Percentiles rank a stretch among this genome's conserved stretches.
These are phyloP conservation scores for Drosophila barbarae DNA, from an alignment of 2,888 invertebrate species.

Conservation along the genomic window DNA sequence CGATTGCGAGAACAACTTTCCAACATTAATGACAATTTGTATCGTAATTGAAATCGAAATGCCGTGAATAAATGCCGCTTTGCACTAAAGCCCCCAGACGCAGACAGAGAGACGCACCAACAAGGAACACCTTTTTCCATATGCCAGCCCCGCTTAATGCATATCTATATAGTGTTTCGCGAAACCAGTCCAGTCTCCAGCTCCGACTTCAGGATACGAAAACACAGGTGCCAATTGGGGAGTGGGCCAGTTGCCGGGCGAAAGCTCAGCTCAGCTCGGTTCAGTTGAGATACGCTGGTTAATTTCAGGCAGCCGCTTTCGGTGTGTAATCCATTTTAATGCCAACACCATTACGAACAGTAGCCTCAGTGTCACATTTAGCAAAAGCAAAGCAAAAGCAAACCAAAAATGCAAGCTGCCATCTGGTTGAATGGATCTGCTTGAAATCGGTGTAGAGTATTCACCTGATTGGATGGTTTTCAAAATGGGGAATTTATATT, in stretches of 20 bases:
- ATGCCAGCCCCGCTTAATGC: conserved; percentile 6
- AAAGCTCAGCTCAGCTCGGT: conserved; percentile 51
- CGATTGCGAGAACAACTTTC: conserved; percentile 65
- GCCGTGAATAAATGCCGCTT: conserved; percentile 75
- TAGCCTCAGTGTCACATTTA: conserved; percentile 76
- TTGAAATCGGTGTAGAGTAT: conserved; percentile 17
- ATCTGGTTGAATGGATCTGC: conserved; percentile 52
- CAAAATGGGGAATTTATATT: not conserved
- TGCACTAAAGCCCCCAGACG: conserved; percentile 59
- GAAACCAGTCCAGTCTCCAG: conserved; percentile 59
- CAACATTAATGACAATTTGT: conserved; percentile 75
- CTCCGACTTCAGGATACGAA: conserved; percentile 9
- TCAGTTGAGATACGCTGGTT: conserved; percentile 22
- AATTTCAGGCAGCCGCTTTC: conserved; percentile 62
- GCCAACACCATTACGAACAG: conserved; percentile 75
- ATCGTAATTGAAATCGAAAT: conserved; percentile 75
- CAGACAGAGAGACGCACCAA: conserved; percentile 54
- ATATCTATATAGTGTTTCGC: conserved; percentile 8
- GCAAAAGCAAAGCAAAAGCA: conserved; percentile 47
- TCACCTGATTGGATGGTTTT: too few relatives aligned
- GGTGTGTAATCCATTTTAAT: conserved; percentile 74
- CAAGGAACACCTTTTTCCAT: conserved; percentile 62
- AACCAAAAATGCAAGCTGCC: conserved; percentile 49
- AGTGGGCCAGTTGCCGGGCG: conserved; percentile 48
- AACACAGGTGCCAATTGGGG: conserved; percentile 34